Evolutionary conservation across 2,113 vertebrate genomes (phyloP), one percentile per base, ranked within the genome.

Genomic region (Apus apus): DNA sequence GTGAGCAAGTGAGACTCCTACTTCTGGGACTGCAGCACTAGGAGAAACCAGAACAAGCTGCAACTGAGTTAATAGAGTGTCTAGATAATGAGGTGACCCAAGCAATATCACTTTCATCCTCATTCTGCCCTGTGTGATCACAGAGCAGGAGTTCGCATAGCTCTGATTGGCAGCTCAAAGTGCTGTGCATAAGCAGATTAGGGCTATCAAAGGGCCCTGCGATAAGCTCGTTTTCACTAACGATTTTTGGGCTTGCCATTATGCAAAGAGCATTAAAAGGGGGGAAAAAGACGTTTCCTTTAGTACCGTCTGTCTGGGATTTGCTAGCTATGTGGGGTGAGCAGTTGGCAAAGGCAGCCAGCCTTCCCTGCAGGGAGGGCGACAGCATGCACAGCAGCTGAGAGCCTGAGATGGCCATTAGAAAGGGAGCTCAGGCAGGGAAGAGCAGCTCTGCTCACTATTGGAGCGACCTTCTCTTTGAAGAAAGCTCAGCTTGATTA

Each of bases 181-280:
- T 93, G 94, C 92, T 95, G 92, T 6, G n/a, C 89, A 25, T 97
- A 97, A 97, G 95, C 96, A 97, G 96, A 97, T 97, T 97, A 97
- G 91, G 95, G 93, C 94, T 97, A 96, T 97, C 96, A 97, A 97
- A 97, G 95, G 83, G 90, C 93, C 95, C 76, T 91, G 79, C 26
- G 71, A 96, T 97, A 97, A 97, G 96, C 97, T 97, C 81, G 90
- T 96, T 96, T 97, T 94, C 96, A 89, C 94, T 96, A 96, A 96
- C 64, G 76, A 96, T 96, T 96, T 97, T 89, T 89, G 96, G 93
- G 90, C 81, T 96, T 95, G 91, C 90, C 92, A 88, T 97, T 97
- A 97, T 96, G 95, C 96, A 97, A 94, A 97, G 93, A 96, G 93
- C 92, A 96, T 97, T 97, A 95, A 93, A 96, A 92, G 64, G 54